Base-by-base conservation (phyloP, 2,113 vertebrate species). In the Dipodomys merriami region DNA sequence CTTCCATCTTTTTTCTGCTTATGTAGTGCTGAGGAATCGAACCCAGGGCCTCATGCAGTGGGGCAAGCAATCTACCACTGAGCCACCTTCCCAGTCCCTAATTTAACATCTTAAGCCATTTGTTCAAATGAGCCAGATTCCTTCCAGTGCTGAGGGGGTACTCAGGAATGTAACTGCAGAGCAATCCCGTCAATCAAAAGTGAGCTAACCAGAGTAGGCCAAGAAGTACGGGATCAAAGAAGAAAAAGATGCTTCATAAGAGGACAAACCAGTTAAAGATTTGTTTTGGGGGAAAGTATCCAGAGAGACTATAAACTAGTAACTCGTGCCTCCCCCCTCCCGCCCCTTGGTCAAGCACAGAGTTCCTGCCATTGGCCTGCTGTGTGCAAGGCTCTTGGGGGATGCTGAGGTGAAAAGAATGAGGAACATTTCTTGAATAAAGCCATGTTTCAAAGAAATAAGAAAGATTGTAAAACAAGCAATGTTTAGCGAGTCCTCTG, bases 111-210 rank as follows among this genome's bases (percentile, higher is more conserved):
- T 88, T 88, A 95, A 95, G 19, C 35, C 90, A 11, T 95, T 86
- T 25, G 90, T 91, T 97, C 77, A 30, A 93, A 91, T 39, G 64
- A 92, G 88, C 5, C n/a, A 80, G 95, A 78, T 82, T 84, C 35
- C 29, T 91, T 95, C 29, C 6, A 0, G 7, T 65, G 88, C 93
- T 88, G 68, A 93, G 33, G 67, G 67, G 83, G 96, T 53, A 90
- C 39, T 6, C 11, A 87, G 60, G 78, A 90, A 90, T 86, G n/a
- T 35, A 83, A 72, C 25, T 85, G 19, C 35, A 68, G 29, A 46
- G 11, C 93, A 85, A 83, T 95, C 94, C 86, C 89, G 22, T n/a
- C 80, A 93, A 79, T 91, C 95, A 94, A 91, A 97, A 96, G 95
- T 60, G 96, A 83, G 94, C 88, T 86, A 97, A 90, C 82, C 74